Base-by-base conservation (phyloP, 2,888 invertebrate genomes). In the Shargacucullia verbasci region DNA sequence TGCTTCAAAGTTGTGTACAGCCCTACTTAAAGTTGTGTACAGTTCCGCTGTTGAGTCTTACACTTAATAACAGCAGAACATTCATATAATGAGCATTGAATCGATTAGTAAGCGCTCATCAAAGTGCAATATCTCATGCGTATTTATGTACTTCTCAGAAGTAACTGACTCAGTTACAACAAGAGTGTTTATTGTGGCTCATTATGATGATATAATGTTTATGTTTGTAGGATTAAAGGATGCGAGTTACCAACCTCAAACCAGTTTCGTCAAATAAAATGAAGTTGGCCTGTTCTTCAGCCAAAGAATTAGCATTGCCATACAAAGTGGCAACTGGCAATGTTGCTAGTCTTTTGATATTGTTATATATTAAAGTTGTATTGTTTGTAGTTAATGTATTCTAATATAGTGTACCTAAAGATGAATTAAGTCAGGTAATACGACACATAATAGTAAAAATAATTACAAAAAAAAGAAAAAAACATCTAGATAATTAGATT, bases 131-230 rank as follows among this genome's bases (percentile, higher is more conserved):
- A 57, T 44, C 47, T 58, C 46, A 70, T 66, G 38, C 9, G 27
- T 70, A 65, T 72, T 56, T 49, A 69, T 58, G 54, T 33, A 25
- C 20, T 72, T 66, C 73, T 58, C 6, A 44, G 61, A 59, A 59
- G 53, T 39, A 13, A 38, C 52, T 47, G 44, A 57, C 35, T 59
- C 29, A 47, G 25, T 49, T 44, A 10, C 11, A 27, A 53, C 31
- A 13, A 49, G 12, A 41, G 31, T 39, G 20, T 47, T 45, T 53
- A 40, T 29, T 40, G 33, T 37, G 11, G 33, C 12, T 46, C 25
- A 13, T 33, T 55, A 44, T 27, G 7, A 31, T 43, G 12, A 25
- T 57, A n/a, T 38, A 13, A 2, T 48, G 5, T 13, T 50, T 38
- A 3, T 27, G 12, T 12, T 27, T 25, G 25, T 40, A 38, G 38